Evolutionary conservation across 2,888 invertebrate species (phyloP), one percentile per base, ranked within the genome.

Genomic region (Acrocyrtus sp.): DNA sequence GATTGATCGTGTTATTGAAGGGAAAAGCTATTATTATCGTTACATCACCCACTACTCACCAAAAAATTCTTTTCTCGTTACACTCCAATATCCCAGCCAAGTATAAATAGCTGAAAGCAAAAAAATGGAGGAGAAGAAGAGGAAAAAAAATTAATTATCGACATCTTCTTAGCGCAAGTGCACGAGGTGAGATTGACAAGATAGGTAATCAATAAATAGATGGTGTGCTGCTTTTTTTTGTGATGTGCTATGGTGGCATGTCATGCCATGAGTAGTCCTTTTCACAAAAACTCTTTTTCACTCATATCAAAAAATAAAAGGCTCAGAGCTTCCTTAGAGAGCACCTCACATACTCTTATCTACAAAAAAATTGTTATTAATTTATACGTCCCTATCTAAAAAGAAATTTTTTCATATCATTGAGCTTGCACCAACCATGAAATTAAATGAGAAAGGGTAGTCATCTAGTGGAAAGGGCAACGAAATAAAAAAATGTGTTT

Each of bases 111-210:
- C n/a, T n/a, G n/a, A n/a, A n/a, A 34, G 17, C 39, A n/a, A 21
- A 56, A 29, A 41, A 58, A 43, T 56, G 39, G 12, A n/a, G n/a
- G n/a, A n/a, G 54, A 56, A 61, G 34, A 63, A 29, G 15, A 21
- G 6, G 24, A 21, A 34, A 48, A 65, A 65, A 66, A 66, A 66
- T 66, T 66, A 66, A 66, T 66, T 66, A 66, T 66, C 66, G 48
- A 66, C 66, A 66, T 66, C 34, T 57, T 65, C 65, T 57, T 56
- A 66, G 54, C 34, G 66, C 66, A 66, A 66, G 66, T 57, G 65
- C 65, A 65, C 57, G 47, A 62, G 61, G 54, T 65, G 65, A 72
- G 58, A 60, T 66, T 60, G 72, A 72, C 58, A 51, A 51, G 63
- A 63, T 63, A 66, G 21, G 43, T 22, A 60, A 48, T 60, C 34